Evolutionary conservation across 2,888 invertebrate species (phyloP), one percentile per base, ranked within the genome.

Genomic region (Spodoptera exigua): DNA sequence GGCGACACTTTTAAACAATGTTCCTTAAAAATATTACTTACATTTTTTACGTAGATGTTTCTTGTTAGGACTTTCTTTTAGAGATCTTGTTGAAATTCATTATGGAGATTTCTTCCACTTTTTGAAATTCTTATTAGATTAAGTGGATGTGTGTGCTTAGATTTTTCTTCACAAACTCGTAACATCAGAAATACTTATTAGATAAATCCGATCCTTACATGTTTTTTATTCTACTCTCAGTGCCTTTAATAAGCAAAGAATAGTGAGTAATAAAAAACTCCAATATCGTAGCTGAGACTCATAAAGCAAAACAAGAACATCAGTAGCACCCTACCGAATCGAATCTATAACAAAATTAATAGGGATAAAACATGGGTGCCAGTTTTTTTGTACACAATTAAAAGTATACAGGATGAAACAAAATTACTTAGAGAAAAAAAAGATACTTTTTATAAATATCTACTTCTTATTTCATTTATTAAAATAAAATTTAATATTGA

Each of bases 291-390:
- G 36, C n/a, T 21, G 36, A 53, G 68, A 71, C 75, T 72, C 75
- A 74, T 78, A 79, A 78, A 79, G 63, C 57, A 79, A 78, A 78
- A 78, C 78, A 67, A 80, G 67, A 62, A 65, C 64, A 60, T 70
- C 73, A 53, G 48, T 55, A 64, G 74, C 81, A 83, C 88, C 86
- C 87, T 77, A 82, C 83, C 87, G 84, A 86, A 83, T 83, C 89
- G 77, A 89, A 90, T 89, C 71, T 73, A 63, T 78, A 79, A 82
- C 86, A 76, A 87, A 88, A 89, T 88, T 85, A 89, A 88, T 86
- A 78, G 80, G 82, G 79, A 85, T 79, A 79, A 81, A 83, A 80
- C 79, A 78, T 80, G 81, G 81, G 78, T 73, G 72, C 68, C 70
- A 69, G 43, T 81, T 85, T 87, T 86, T 88, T 69, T 43, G 40